These are phyloP conservation scores for Parotia lawesii DNA, from an alignment of 2,113 vertebrate species.

Conservation along the genomic window DNA sequence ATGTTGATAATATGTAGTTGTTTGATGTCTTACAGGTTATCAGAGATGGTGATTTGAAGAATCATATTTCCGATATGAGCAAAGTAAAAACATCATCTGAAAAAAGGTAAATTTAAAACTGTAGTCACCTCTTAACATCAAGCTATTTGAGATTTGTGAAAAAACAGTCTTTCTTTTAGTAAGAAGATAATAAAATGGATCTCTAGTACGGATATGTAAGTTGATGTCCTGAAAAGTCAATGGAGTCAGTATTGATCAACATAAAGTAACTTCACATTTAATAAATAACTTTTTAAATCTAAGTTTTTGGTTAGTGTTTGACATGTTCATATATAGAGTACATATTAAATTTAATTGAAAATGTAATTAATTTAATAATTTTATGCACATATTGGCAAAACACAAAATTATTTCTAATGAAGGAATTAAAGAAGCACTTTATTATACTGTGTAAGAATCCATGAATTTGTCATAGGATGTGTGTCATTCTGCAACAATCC, in stretches of 20 bases:
- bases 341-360: neutral
- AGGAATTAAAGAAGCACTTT: neutral
- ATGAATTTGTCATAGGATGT: neutral
- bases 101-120: constrained; percentile 81
- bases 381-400: neutral
- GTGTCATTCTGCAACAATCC: neutral
- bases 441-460: neutral
- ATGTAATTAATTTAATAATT: neutral
- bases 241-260: neutral
- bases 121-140: neutral
- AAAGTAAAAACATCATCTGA: constrained; percentile 89
- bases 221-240: neutral
- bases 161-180: neutral
- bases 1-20: neutral
- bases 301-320: neutral
- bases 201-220: too few relatives aligned
- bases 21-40: constrained; percentile 67
- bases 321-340: neutral
- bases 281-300: neutral
- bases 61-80: constrained; percentile 80
- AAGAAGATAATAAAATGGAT: neutral
- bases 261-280: neutral
- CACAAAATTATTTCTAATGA: neutral
- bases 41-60: constrained; percentile 78
- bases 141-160: neutral